These are phyloP conservation scores for Phasia obesa DNA, from an alignment of 2,888 invertebrate genomes.

Conservation along the genomic window DNA sequence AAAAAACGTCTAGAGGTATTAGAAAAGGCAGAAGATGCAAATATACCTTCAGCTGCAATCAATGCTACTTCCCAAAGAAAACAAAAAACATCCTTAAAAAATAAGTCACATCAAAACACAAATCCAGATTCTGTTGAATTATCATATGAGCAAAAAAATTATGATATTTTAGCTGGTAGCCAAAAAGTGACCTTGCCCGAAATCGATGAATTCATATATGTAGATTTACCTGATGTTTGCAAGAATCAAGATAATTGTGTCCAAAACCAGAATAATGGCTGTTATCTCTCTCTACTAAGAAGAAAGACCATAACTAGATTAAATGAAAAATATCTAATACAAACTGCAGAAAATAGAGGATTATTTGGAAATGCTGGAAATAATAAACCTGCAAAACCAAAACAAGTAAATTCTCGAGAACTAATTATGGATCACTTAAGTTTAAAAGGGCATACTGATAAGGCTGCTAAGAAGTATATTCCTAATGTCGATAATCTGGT, in stretches of 20 bases:
- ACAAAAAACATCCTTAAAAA: conserved; percentile 65
- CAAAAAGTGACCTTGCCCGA: conserved; percentile 75
- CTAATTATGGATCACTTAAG: conserved; percentile 60
- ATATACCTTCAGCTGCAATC: conserved; percentile 79
- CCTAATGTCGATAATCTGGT: conserved; percentile 60
- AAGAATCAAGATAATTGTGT: conserved; percentile 83
- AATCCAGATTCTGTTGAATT: conserved; percentile 6
- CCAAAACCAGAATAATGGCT: conserved; percentile 83
- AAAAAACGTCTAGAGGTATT: conserved; percentile 78
- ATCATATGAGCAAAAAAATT: conserved; percentile 63
- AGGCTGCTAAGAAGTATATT: conserved; percentile 13
- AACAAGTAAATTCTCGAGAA: conserved; percentile 79
- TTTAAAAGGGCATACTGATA: neutral
- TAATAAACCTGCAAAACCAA: conserved; percentile 80
- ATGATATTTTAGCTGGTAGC: conserved; percentile 60
- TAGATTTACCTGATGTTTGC: conserved; percentile 85
- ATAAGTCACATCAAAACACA: conserved; percentile 54
- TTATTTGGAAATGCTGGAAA: conserved; percentile 86
- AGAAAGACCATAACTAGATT: conserved; percentile 87
- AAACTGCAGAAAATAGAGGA: conserved; percentile 91
- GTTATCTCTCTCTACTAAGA: conserved; percentile 85
- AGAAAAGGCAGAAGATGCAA: conserved; percentile 79
- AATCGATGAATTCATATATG: conserved; percentile 85
- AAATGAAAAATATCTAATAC: conserved; percentile 92
- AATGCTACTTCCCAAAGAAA: conserved; percentile 76